Percentiles rank a stretch among this genome's conserved stretches.
These are phyloP conservation scores for Nebria salina DNA, from an alignment of 2,888 invertebrate species.

Conservation along the genomic window DNA sequence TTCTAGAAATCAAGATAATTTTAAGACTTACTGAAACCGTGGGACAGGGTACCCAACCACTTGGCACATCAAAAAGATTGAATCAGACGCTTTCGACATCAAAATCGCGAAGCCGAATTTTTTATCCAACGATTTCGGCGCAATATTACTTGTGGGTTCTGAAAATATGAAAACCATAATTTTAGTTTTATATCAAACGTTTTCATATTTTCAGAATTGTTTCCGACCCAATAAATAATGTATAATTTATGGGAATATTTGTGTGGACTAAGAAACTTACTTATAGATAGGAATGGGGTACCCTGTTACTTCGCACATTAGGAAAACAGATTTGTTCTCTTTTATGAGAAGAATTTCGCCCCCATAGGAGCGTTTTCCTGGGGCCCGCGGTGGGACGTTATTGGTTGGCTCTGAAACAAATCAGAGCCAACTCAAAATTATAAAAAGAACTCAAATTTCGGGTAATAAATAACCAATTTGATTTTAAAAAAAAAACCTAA, in stretches of 20 bases:
- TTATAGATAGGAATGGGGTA: slow-evolving; percentile 52
- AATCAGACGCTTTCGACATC: slow-evolving; percentile 57
- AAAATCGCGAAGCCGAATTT: slow-evolving; percentile 61
- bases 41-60: slow-evolving; percentile 77
- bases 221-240: not conserved
- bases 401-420: slow-evolving; percentile 72
- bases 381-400: slow-evolving; percentile 69
- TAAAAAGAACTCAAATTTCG: not conserved
- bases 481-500: too few species aligned
- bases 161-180: slow-evolving; percentile 57
- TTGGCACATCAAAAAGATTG: slow-evolving; percentile 73
- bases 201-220: slow-evolving; percentile 25
- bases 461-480: too few species aligned
- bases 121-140: slow-evolving; percentile 65
- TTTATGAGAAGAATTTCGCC: slow-evolving; percentile 64
- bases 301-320: slow-evolving; percentile 59
- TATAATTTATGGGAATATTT: not conserved
- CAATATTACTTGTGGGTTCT: slow-evolving; percentile 75
- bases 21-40: slow-evolving; percentile 71
- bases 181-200: not conserved
- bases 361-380: slow-evolving; percentile 63
- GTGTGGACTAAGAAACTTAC: slow-evolving; percentile 19
- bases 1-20: slow-evolving; percentile 65
- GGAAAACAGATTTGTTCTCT: slow-evolving; percentile 59
- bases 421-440: slow-evolving; percentile 37